A percentile compares a stretch with the other conserved stretches of the same genome.
Evolutionary conservation across 2,113 vertebrate species (phyloP).

Genomic region (Catharus minimus): DNA sequence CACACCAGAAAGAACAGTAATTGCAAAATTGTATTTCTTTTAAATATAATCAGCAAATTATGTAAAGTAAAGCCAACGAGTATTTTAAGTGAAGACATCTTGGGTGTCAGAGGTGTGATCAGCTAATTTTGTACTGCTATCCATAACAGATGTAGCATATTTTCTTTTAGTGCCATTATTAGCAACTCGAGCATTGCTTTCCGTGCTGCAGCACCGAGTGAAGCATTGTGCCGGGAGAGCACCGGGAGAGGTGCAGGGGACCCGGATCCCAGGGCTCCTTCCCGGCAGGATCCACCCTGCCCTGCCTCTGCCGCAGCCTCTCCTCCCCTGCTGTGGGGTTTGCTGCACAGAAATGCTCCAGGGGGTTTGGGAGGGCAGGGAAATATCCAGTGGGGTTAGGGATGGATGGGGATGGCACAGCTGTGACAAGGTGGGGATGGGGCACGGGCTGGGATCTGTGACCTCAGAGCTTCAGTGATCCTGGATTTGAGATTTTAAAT

Average conservation of each 20-base stretch:
- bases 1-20: conserved; percentile 83
- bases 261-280: not conserved
- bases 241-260: conserved; percentile 42
- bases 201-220: conserved; percentile 69
- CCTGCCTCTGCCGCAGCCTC: conserved; percentile 36
- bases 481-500: not conserved
- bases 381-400: not conserved
- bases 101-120: conserved; percentile 88
- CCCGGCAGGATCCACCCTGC: not conserved
- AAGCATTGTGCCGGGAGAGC: conserved; percentile 67
- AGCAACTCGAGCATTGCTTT: conserved; percentile 78
- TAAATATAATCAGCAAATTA: conserved; percentile 85
- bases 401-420: accelerated
- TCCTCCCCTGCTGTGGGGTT: not conserved
- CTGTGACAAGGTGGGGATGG: not conserved
- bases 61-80: conserved; percentile 83
- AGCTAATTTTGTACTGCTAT: conserved; percentile 88
- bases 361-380: accelerated
- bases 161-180: conserved; percentile 86
- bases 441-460: no score
- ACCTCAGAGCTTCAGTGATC: accelerated
- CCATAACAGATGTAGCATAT: conserved; percentile 88
- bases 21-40: conserved; percentile 87
- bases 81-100: conserved; percentile 88
- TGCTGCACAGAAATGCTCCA: not conserved